phyloP scores from a whole-genome alignment of 64 coral and sea anemone genomes.

The Montipora capricornis region DNA sequence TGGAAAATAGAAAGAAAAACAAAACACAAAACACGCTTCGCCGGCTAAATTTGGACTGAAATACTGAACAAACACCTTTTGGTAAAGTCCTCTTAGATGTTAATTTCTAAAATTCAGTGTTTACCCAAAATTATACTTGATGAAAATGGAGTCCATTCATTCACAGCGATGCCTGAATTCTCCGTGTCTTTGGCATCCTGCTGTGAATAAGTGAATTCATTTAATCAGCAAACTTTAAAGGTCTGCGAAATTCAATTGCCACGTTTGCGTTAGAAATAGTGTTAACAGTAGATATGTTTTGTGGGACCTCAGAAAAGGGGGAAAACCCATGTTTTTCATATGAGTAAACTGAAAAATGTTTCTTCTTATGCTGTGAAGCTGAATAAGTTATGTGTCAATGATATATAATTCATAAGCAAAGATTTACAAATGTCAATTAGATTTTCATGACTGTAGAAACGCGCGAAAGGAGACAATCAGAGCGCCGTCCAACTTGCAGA shows the following conservation, averaged over 20 bases:
- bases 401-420: conserved; percentile 33
- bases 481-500: not conserved
- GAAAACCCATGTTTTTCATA: too few relatives aligned
- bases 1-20: too few relatives aligned
- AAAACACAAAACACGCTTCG: too few relatives aligned
- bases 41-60: too few relatives aligned
- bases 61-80: too few relatives aligned
- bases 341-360: not conserved
- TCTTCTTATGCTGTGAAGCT: not conserved
- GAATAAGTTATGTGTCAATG: not conserved
- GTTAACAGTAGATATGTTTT: too few relatives aligned
- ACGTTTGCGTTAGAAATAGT: not conserved
- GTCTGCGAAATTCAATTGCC: not conserved
- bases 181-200: not conserved
- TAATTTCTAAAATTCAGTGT: too few relatives aligned
- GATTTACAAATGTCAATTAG: conserved; percentile 20
- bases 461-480: not conserved
- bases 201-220: not conserved
- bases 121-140: too few relatives aligned
- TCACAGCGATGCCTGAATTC: too few relatives aligned
- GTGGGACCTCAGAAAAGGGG: too few relatives aligned
- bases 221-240: not conserved
- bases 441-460: conserved; percentile 9
- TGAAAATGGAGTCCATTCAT: too few relatives aligned
- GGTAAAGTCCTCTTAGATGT: too few relatives aligned